Evolutionary conservation across 2,797 vertebrate genomes (phyloP).

Genomic region (Vespertilio murinus): DNA sequence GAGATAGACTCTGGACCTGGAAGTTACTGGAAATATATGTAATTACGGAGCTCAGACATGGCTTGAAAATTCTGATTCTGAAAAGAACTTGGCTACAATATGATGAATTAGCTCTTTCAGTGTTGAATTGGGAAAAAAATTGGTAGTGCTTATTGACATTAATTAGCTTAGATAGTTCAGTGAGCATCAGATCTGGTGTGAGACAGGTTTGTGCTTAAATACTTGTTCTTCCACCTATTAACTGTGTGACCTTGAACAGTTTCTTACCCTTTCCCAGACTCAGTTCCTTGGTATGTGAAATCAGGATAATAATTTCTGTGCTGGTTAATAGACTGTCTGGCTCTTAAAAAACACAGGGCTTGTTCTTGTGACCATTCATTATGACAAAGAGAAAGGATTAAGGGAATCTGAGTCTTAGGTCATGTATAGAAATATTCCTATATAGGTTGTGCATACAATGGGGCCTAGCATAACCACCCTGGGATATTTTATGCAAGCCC

Average conservation of each 20-base stretch:
- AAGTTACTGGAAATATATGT: neutral
- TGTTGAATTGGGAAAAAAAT: conserved; percentile 10
- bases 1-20: neutral
- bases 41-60: neutral
- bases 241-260: neutral
- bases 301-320: conserved; percentile 17
- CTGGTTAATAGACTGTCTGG: neutral
- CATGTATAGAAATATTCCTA: neutral
- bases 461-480: neutral
- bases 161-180: conserved; percentile 46
- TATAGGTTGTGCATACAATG: neutral
- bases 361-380: conserved; percentile 1
- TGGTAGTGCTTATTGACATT: neutral
- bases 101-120: conserved; percentile 21
- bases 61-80: conserved; percentile 5
- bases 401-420: neutral
- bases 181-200: neutral
- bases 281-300: conserved; percentile 20
- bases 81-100: conserved; percentile 4
- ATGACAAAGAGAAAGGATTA: neutral
- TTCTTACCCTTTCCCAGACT: conserved; percentile 28
- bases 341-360: neutral
- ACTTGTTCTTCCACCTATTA: neutral
- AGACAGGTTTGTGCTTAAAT: conserved; percentile 4
- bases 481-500: neutral